Percentiles rank a stretch among this genome's conserved stretches.
Conservation (phyloP, 64 coral and sea anemone species). For the Pachyseris speciosa region DNA sequence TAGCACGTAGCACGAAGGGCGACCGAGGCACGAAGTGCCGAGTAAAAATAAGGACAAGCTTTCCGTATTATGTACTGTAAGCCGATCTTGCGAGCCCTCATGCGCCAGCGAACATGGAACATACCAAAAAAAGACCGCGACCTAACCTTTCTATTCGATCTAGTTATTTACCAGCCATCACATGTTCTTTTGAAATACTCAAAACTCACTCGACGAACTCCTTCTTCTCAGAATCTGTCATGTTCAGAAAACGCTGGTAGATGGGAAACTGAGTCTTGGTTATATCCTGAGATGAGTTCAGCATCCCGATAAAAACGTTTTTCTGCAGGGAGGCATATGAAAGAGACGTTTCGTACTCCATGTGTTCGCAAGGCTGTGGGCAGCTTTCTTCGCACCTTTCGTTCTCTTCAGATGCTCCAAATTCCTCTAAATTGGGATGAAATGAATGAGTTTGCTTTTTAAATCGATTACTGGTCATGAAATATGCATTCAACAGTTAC, state of each 20-base stretch:
- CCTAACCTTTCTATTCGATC: too few species aligned
- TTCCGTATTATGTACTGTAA: too few species aligned
- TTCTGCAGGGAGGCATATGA: constrained; percentile 1
- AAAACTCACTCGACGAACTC: constrained; percentile 35
- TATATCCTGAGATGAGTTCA: neutral
- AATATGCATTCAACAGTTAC: too few species aligned
- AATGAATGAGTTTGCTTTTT: neutral
- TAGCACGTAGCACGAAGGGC: too few species aligned
- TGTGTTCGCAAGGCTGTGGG: neutral
- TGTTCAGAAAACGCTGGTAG: neutral
- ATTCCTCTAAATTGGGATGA: neutral
- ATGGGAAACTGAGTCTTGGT: neutral
- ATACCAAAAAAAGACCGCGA: too few species aligned
- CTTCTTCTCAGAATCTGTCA: constrained; percentile 7
- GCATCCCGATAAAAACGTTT: neutral
- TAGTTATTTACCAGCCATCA: too few species aligned
- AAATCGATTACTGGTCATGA: too few species aligned
- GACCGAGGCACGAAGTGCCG: too few species aligned
- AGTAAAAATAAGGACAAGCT: too few species aligned
- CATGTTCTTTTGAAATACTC: too few species aligned
- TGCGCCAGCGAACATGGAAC: too few species aligned
- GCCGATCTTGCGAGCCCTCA: too few species aligned
- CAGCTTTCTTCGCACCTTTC: neutral
- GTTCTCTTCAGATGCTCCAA: neutral
- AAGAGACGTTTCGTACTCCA: constrained; percentile 3